phyloP scores from a whole-genome alignment of 2,797 vertebrate genomes.

The Tarsius wallacei region DNA sequence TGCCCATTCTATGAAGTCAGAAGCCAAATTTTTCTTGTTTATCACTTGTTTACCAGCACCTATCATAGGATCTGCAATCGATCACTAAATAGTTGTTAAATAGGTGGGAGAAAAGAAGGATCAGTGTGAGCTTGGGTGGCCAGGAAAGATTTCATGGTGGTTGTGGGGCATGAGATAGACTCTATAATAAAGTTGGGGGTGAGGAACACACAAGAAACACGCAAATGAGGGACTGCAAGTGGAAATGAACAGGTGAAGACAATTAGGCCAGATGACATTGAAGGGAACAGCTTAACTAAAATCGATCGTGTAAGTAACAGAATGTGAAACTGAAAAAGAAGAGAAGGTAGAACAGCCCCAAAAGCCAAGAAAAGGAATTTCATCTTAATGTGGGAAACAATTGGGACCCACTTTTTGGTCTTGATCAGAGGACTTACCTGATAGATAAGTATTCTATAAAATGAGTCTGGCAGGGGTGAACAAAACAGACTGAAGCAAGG shows the following conservation, averaged over 20 bases:
- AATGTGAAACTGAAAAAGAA: background rate
- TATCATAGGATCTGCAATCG: too few species aligned
- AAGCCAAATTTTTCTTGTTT: background rate
- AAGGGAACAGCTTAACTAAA: background rate
- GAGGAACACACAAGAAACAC: background rate
- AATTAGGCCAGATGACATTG: background rate
- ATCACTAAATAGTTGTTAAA: background rate
- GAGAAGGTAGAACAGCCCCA: background rate
- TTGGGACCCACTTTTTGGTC: background rate
- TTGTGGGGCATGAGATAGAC: background rate
- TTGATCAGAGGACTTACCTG: background rate
- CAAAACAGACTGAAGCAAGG: background rate
- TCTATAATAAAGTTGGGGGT: background rate
- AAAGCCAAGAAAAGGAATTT: background rate
- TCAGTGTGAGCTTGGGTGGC: background rate
- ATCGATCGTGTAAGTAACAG: background rate
- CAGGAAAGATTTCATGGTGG: background rate
- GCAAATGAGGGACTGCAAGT: background rate
- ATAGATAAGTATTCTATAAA: background rate
- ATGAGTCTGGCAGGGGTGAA: background rate
- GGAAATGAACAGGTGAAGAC: background rate
- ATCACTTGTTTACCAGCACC: background rate
- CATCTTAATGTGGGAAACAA: background rate
- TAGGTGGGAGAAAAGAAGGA: constrained; percentile 6
- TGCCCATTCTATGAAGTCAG: background rate